Evolutionary conservation across 2,797 vertebrate genomes (phyloP).

Genomic region (Myripristis jacobus): DNA sequence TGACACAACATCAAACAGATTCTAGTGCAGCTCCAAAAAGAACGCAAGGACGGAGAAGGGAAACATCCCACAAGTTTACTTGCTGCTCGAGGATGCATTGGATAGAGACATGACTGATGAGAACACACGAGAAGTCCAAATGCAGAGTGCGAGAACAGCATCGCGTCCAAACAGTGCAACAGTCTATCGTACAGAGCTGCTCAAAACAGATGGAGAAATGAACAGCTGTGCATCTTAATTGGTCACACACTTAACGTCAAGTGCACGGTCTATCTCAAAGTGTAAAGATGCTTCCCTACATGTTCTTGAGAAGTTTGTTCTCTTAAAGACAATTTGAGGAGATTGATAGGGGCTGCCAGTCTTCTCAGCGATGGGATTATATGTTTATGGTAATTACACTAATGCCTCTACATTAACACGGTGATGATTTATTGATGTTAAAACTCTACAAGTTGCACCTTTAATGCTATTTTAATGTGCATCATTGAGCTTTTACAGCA

Average conservation of each 20-base stretch:
- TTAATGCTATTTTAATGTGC: too few relatives aligned
- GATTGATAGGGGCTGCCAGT: slow-evolving; percentile 7
- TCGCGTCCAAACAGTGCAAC: slow-evolving; percentile 60
- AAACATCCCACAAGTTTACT: slow-evolving; percentile 2
- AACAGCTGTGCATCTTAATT: slow-evolving; percentile 80
- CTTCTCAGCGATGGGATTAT: too few relatives aligned
- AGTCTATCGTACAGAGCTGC: slow-evolving; percentile 53
- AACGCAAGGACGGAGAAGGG: slow-evolving; percentile 40
- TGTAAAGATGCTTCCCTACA: slow-evolving; percentile 35
- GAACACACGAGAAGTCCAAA: slow-evolving; percentile 66
- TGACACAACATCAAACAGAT: slow-evolving; percentile 26
- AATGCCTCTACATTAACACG: too few relatives aligned
- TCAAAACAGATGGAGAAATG: slow-evolving; percentile 70
- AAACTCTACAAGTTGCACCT: too few relatives aligned
- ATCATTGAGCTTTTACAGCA: slow-evolving; percentile 38
- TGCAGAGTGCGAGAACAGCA: slow-evolving; percentile 64
- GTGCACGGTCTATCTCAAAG: slow-evolving; percentile 63
- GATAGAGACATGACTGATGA: slow-evolving; percentile 64
- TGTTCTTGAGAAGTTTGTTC: slow-evolving; percentile 11
- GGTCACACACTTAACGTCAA: slow-evolving; percentile 78
- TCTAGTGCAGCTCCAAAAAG: slow-evolving; percentile 34
- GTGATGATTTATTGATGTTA: too few relatives aligned
- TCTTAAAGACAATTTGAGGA: slow-evolving; percentile 48
- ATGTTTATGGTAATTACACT: too few relatives aligned
- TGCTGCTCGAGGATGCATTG: slow-evolving; percentile 51